Evolutionary conservation across 1,140 invertebrate species (phyloP).

Genomic region (silkworm (Bombyx mori)): ASM3026992v2 NC_085121.1:3663001-3663500

Average conservation of each 20-base stretch:
- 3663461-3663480: too few species aligned
- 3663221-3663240: slow-evolving; percentile 84
- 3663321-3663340: slow-evolving; percentile 49
- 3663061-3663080: too few species aligned
- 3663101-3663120: background rate
- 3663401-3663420: slow-evolving; percentile 56
- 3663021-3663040: background rate
- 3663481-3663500: too few species aligned
- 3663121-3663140: background rate
- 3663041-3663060: too few species aligned
- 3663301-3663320: slow-evolving; percentile 73
- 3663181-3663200: slow-evolving; percentile 75
- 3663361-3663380: slow-evolving; percentile 58
- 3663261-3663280: slow-evolving; percentile 83
- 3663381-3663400: slow-evolving; percentile 47
- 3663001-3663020: background rate
- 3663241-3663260: slow-evolving; percentile 75
- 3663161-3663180: slow-evolving; percentile 60
- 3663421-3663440: slow-evolving; percentile 35
- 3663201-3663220: slow-evolving; percentile 75
- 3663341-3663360: slow-evolving; percentile 58
- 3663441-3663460: background rate
- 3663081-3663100: too few species aligned
- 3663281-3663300: slow-evolving; percentile 87
- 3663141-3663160: slow-evolving; percentile 73